Percentiles rank a stretch among this genome's conserved stretches.
These are phyloP conservation scores for Hippocampus barbouri DNA, from an alignment of 2,113 vertebrate genomes.

Conservation along the genomic window DNA sequence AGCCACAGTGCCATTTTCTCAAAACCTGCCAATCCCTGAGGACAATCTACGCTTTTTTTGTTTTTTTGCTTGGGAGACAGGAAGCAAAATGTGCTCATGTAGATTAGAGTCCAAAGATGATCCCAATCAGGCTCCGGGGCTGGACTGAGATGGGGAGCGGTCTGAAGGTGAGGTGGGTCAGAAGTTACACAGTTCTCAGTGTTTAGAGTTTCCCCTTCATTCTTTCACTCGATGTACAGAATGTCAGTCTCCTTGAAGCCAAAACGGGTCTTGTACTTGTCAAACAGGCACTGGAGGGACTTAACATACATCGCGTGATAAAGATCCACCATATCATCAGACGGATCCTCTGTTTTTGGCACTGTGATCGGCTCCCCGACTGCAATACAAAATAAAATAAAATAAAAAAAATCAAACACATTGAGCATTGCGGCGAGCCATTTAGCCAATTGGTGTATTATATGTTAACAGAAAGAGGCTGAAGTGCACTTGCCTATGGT, in stretches of 20 bases:
- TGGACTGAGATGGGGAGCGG: constrained; percentile 29
- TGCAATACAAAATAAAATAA: constrained; percentile 37
- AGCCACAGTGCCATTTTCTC: neutral
- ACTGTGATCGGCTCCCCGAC: constrained; percentile 95
- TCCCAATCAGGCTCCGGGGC: constrained; percentile 30
- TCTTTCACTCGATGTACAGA: constrained; percentile 81
- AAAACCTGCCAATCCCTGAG: constrained; percentile 20
- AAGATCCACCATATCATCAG: constrained; percentile 80
- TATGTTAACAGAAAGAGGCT: too few species aligned
- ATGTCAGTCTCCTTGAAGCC: constrained; percentile 82
- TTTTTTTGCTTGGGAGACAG: constrained; percentile 8
- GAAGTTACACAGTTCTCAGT: constrained; percentile 19
- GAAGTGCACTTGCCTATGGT: constrained; percentile 80
- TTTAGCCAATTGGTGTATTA: neutral
- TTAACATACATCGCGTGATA: constrained; percentile 88
- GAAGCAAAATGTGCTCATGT: constrained; percentile 20
- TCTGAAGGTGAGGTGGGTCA: constrained; percentile 20
- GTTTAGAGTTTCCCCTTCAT: constrained; percentile 15
- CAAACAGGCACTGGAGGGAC: constrained; percentile 84
- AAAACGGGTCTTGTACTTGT: constrained; percentile 87
- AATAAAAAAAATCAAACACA: neutral
- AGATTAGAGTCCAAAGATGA: constrained; percentile 52
- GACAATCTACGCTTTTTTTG: neutral
- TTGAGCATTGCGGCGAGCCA: neutral
- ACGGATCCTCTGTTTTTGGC: constrained; percentile 83